These are phyloP conservation scores for Micromys minutus DNA, from an alignment of 2,113 vertebrate species.

Conservation along the genomic window DNA sequence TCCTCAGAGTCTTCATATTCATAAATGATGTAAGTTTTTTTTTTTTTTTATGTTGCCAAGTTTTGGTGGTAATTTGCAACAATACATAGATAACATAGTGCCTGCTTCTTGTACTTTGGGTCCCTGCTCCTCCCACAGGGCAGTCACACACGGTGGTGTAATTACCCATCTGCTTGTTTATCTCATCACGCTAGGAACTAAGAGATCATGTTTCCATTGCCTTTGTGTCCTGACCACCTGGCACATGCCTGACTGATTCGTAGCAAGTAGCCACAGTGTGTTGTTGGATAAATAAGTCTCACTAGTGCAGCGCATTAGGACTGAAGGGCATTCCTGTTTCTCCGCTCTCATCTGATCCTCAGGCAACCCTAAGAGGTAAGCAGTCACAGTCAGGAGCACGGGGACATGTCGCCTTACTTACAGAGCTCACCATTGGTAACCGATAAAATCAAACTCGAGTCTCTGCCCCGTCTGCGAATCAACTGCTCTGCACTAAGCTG, in stretches of 20 bases:
- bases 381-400: not conserved
- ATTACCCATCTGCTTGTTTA: not conserved
- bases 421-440: not conserved
- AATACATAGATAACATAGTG: not conserved
- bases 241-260: not conserved
- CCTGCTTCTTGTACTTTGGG: not conserved
- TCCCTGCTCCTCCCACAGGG: not conserved
- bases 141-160: not conserved
- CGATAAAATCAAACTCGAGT: constrained; percentile 36
- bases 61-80: not conserved
- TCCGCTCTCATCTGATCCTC: not conserved
- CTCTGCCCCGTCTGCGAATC: not conserved
- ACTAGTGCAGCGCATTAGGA: not conserved
- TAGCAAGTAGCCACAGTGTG: not conserved
- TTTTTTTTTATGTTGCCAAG: not conserved
- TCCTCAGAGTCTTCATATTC: not conserved
- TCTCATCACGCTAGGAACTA: not conserved
- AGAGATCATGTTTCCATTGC: not conserved
- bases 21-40: not conserved
- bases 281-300: constrained; percentile 6
- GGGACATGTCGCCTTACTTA: not conserved
- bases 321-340: not conserved
- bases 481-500: not conserved
- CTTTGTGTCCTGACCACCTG: constrained; percentile 1
- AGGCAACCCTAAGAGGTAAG: not conserved